A percentile compares a stretch with the other conserved stretches of the same genome.
phyloP scores from a whole-genome alignment of 2,797 vertebrate genomes.

The Bradypodion ventrale region DNA sequence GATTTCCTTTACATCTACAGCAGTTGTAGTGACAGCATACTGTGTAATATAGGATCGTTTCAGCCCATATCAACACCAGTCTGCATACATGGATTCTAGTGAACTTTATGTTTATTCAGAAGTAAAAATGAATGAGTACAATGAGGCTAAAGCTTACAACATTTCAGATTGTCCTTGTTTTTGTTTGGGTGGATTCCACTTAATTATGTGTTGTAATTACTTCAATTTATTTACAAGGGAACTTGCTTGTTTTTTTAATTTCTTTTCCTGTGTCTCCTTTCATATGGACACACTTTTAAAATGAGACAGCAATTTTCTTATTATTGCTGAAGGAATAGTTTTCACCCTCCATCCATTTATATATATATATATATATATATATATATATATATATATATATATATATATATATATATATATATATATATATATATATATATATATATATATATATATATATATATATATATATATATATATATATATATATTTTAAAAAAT shows the following conservation, averaged over 20 bases:
- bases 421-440: too few relatives aligned
- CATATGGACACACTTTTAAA: neutral
- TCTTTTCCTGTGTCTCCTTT: conserved; percentile 28
- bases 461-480: too few relatives aligned
- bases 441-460: too few relatives aligned
- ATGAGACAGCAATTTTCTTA: conserved; percentile 11
- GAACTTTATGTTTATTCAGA: neutral
- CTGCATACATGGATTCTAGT: neutral
- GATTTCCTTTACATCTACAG: too few relatives aligned
- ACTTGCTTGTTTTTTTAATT: conserved; percentile 39
- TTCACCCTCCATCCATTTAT: conserved; percentile 46
- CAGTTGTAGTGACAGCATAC: neutral
- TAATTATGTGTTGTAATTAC: neutral
- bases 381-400: too few relatives aligned
- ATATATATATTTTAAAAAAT: too few relatives aligned
- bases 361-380: too few relatives aligned
- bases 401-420: too few relatives aligned
- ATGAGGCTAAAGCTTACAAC: neutral
- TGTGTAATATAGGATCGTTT: neutral
- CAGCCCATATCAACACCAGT: neutral
- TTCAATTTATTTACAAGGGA: neutral
- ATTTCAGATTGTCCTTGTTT: neutral
- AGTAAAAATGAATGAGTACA: neutral
- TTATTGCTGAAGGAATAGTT: conserved; percentile 41
- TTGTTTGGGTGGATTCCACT: neutral